phyloP scores from a whole-genome alignment of 1,140 invertebrate genomes.

The Metaphire vulgaris region DNA sequence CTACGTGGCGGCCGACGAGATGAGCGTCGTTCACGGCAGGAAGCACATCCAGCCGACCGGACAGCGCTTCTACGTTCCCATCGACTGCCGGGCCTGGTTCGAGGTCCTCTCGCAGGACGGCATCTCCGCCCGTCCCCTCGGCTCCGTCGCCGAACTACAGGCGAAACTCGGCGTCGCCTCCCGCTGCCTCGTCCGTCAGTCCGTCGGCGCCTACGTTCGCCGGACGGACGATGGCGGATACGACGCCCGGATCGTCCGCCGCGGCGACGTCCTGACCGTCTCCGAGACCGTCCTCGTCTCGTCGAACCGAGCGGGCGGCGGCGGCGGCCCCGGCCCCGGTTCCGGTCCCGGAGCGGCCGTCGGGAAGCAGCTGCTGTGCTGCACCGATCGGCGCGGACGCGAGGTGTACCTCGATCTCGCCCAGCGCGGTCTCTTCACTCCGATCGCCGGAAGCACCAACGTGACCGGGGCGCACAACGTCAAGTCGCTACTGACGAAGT shows the following conservation, averaged over 20 bases:
- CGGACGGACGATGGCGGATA: neutral
- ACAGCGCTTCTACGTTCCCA: conserved; percentile 67
- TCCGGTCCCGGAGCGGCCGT: conserved; percentile 32
- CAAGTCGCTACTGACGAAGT: conserved; percentile 73
- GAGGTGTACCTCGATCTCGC: conserved; percentile 74
- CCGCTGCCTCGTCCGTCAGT: conserved; percentile 75
- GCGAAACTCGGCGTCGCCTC: conserved; percentile 65
- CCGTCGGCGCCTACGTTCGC: conserved; percentile 61
- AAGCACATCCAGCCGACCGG: conserved; percentile 60
- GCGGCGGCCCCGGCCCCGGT: too few relatives aligned
- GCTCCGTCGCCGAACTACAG: conserved; percentile 75
- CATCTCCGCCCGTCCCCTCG: conserved; percentile 78
- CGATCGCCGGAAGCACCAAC: conserved; percentile 79
- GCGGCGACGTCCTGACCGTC: conserved; percentile 72
- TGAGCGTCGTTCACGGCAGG: conserved; percentile 84
- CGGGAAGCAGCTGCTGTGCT: conserved; percentile 66
- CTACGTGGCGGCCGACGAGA: conserved; percentile 77
- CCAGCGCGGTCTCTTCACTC: conserved; percentile 80
- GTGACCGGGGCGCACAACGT: conserved; percentile 79
- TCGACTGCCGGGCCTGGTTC: conserved; percentile 83
- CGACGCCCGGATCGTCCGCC: conserved; percentile 58
- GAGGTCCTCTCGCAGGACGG: conserved; percentile 89
- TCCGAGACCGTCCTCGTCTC: conserved; percentile 62
- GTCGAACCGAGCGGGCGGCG: conserved; percentile 19
- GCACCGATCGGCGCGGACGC: conserved; percentile 74